These are phyloP conservation scores for Eudasyphora cyanicolor DNA, from an alignment of 2,888 invertebrate genomes.

Conservation along the genomic window DNA sequence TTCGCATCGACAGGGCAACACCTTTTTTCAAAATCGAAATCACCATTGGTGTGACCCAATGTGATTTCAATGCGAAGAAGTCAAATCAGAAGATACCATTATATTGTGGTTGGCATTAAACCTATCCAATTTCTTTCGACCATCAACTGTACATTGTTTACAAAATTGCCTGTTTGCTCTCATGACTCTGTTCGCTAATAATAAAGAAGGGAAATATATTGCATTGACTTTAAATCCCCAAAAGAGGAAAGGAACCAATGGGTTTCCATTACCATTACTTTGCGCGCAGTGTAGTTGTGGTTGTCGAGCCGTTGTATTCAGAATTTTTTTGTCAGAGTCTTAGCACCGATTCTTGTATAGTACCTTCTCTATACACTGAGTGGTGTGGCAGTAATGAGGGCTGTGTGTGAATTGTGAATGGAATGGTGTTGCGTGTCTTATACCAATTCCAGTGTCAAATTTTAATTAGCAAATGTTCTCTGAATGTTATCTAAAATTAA, in stretches of 20 bases:
- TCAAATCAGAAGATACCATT: too few species aligned
- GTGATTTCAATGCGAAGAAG: too few species aligned
- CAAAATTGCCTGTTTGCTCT: conserved; percentile 11
- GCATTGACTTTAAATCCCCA: conserved; percentile 42
- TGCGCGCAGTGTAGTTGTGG: background rate
- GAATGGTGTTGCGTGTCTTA: conserved; percentile 66
- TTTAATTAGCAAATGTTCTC: conserved; percentile 67
- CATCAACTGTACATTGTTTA: conserved; percentile 25
- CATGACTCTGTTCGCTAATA: conserved; percentile 42
- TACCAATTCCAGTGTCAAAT: conserved; percentile 68
- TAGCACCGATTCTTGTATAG: conserved; percentile 15
- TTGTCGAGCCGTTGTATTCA: too few species aligned
- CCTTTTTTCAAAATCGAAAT: too few species aligned
- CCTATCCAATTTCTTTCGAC: background rate
- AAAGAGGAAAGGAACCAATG: conserved; percentile 46
- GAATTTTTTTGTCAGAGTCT: conserved; percentile 35
- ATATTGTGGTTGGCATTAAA: too few species aligned
- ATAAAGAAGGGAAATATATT: conserved; percentile 53
- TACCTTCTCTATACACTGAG: conserved; percentile 10
- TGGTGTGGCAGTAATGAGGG: conserved; percentile 2
- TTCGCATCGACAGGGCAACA: too few species aligned
- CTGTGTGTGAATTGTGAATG: too few species aligned
- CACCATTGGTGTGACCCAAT: too few species aligned
- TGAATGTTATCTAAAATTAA: conserved; percentile 59
- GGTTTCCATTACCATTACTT: conserved; percentile 31